Base-by-base conservation (phyloP, 2,888 invertebrate species). In the Hirudinaria manillensis region DNA sequence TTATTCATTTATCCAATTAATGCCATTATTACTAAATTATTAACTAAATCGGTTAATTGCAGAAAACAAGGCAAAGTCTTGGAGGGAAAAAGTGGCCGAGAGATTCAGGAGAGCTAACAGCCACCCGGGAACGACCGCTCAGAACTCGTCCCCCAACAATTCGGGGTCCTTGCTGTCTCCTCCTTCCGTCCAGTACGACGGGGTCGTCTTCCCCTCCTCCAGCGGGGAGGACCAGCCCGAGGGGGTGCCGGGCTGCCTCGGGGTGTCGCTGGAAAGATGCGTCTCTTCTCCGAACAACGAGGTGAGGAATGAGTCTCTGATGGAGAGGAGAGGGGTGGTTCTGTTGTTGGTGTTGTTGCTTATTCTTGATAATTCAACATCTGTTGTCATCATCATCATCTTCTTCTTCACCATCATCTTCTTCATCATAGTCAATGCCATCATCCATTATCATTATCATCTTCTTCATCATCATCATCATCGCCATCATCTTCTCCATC, bases 261-360 rank as follows among this genome's bases (percentile, higher is more conserved):
- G 94, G 34, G 91, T 94, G 70, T 92, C 92, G 3, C 87, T 96
- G 34, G 93, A 93, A 84, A 88, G 90, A 75, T 95, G 95, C 84
- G 92, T 93, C 74, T 88, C 91, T 80, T 85, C 85, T 16, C 81
- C 83, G 7, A 81, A 82, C 68, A 85, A 83, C 79, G 85, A 86
- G 81, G 85, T 85, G 19, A 24, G 45, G 10, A 7, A 45, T 16
- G 10, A 16, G 45, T 45, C 16, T 10, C 16, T 45, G 45, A 16
- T 45, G 45, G n/a, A n/a, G n/a, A n/a, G n/a, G n/a, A n/a, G n/a
- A n/a, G n/a, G n/a, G n/a, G n/a, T n/a, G n/a, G n/a, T n/a, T n/a
- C 16, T 45, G 45, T 4, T 45, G 45, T 45, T 45, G 45, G 38
- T 38, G 38, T 38, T 38, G 38, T 68, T 68, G 68, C 36, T 32